Evolutionary conservation across 2,797 vertebrate species (phyloP), one percentile per base, ranked within the genome.

Genomic region (Sorex maritimensis): DNA sequence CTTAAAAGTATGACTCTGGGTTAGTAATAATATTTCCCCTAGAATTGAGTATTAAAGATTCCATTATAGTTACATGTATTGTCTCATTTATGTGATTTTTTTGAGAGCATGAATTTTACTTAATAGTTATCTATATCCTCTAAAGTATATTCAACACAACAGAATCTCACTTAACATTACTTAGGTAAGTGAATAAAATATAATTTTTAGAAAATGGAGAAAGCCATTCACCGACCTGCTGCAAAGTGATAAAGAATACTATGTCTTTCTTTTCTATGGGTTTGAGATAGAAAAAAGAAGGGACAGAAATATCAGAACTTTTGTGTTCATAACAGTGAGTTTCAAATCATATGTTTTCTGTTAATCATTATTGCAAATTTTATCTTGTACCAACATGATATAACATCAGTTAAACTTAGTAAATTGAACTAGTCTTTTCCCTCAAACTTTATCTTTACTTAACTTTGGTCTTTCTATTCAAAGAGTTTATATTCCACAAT

Each of bases 241-340:
- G 11, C 26, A 91, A 86, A 81, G 88, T 77, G 55, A 63, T 63
- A 69, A 12, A 8, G 49, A 61, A 72, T 61, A 49, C 17, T 4
- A 24, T 21, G 4, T 26, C 2, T 88, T 55, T 84, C 34, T 34
- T 34, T 34, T 88, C 71, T 63, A 52, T 10, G 14, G 19, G 19
- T 12, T 87, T 34, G 24, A 75, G 26, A 71, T 63, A 52, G 28
- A 61, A 61, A 88, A 78, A 28, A 44, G 13, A 82, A 77, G 34
- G 41, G 75, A 52, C 12, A 78, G 44, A 94, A 85, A 6, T 26
- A 93, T 41, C 41, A 67, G 49, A 88, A 88, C 93, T 77, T 52
- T 52, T 81, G 23, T 30, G 19, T 17, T 49, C 44, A 52, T 30
- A 55, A 83, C 3, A 79, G 26, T 69, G 58, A 24, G 74, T 86